Conservation (phyloP, 2,797 vertebrate genomes). For the Xenentodon cancila region DNA sequence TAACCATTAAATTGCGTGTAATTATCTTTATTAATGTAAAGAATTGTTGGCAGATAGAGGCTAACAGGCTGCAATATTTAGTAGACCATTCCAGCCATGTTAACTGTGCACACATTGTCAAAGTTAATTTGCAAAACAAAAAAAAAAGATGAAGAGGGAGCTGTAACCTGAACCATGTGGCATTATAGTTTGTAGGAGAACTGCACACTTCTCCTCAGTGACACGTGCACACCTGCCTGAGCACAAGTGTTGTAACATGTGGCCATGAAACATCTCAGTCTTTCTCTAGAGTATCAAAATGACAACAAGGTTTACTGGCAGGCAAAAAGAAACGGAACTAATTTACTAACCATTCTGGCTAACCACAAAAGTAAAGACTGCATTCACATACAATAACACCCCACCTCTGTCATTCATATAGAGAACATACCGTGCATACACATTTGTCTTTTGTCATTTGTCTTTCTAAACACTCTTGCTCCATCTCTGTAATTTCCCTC, state of each 20-base stretch:
- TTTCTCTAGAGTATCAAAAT: conserved; percentile 36
- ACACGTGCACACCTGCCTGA: conserved; percentile 18
- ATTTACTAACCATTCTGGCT: conserved; percentile 67
- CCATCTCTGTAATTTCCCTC: conserved; percentile 14
- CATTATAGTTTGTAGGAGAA: neutral
- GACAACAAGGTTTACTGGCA: conserved; percentile 69
- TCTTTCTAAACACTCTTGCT: conserved; percentile 3
- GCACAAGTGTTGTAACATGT: conserved; percentile 7
- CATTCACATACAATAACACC: conserved; percentile 27
- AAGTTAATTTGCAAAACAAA: neutral
- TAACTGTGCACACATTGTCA: neutral
- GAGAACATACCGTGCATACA: neutral
- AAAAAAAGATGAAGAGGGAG: neutral
- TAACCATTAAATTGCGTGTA: neutral
- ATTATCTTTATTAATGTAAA: neutral
- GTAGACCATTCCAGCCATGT: neutral
- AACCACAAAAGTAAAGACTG: conserved; percentile 60
- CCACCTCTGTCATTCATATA: neutral
- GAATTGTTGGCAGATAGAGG: neutral
- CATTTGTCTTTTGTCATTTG: neutral
- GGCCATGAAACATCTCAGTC: conserved; percentile 7
- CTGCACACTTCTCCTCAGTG: conserved; percentile 5
- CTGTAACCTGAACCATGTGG: neutral
- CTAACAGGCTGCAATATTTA: neutral
- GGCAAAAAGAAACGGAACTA: conserved; percentile 34